A percentile compares a stretch with the other conserved stretches of the same genome.
Conservation (phyloP, 2,888 invertebrate genomes). For the Choristoneura rosaceana region DNA sequence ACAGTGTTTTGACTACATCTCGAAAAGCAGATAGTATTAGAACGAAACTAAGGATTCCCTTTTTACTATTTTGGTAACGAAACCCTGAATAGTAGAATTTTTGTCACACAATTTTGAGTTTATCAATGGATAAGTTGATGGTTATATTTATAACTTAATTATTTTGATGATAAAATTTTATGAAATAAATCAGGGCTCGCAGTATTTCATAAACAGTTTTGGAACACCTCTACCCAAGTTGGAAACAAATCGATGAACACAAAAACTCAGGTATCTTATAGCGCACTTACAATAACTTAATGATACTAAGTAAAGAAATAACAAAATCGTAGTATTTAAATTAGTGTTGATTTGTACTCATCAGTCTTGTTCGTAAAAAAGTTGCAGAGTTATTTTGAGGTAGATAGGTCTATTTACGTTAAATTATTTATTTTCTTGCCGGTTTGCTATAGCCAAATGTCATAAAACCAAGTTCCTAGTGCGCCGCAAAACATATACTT, state of each 20-base stretch:
- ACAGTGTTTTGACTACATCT: too few relatives aligned
- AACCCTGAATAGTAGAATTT: neutral
- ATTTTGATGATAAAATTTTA: neutral
- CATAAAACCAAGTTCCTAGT: too few relatives aligned
- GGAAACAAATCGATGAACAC: neutral
- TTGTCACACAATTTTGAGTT: neutral
- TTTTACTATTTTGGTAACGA: too few relatives aligned
- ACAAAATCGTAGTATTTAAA: constrained; percentile 71
- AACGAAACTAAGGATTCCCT: too few relatives aligned
- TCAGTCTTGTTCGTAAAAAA: constrained; percentile 73
- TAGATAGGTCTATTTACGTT: constrained; percentile 55
- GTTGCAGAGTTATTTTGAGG: constrained; percentile 59
- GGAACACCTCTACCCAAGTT: neutral
- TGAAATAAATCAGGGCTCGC: neutral
- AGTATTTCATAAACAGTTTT: neutral
- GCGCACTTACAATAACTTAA: constrained; percentile 36
- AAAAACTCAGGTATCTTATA: constrained; percentile 36
- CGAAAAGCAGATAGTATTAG: too few relatives aligned
- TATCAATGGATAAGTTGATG: neutral
- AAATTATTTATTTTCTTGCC: constrained; percentile 35
- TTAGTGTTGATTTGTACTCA: constrained; percentile 76
- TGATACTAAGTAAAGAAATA: constrained; percentile 49
- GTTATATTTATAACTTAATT: too few relatives aligned
- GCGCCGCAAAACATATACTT: too few relatives aligned
- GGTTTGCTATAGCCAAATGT: too few relatives aligned